These are phyloP conservation scores for Fissipunctia ypsillon DNA, from an alignment of 2,888 invertebrate species.

Conservation along the genomic window DNA sequence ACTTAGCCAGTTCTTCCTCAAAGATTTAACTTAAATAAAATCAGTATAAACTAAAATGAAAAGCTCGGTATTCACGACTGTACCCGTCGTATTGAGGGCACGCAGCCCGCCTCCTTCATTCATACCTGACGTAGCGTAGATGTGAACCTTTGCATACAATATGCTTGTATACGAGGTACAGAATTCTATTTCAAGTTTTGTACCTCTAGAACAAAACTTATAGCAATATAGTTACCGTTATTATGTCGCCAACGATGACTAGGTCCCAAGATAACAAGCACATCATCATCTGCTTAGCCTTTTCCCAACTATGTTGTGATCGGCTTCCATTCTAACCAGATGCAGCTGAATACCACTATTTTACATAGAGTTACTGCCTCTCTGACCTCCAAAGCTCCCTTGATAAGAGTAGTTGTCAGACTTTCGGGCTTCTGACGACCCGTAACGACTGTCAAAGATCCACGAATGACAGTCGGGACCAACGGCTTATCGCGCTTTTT, in stretches of 20 bases:
- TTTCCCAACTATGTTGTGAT: too few species aligned
- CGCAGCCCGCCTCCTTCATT: conserved; percentile 74
- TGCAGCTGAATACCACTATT: too few species aligned
- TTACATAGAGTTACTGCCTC: too few species aligned
- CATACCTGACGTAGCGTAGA: conserved; percentile 62
- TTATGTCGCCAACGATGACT: conserved; percentile 8
- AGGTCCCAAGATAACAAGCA: too few species aligned
- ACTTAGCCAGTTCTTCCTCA: background rate
- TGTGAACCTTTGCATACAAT: conserved; percentile 63
- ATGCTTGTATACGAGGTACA: conserved; percentile 32
- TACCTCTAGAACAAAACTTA: conserved; percentile 32
- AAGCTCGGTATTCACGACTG: conserved; percentile 57
- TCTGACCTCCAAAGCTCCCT: too few species aligned
- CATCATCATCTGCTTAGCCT: too few species aligned
- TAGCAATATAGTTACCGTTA: conserved; percentile 23
- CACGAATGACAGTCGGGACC: too few species aligned
- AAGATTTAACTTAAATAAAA: background rate
- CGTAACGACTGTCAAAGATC: too few species aligned
- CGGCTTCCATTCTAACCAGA: too few species aligned
- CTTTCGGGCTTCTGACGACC: too few species aligned
- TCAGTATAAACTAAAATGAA: conserved; percentile 4
- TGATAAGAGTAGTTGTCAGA: too few species aligned
- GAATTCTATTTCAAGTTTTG: conserved; percentile 43
- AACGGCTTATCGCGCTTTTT: too few species aligned
- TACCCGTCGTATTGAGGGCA: conserved; percentile 76